Base-by-base conservation (phyloP, 2,113 vertebrate genomes). In the Sinocyclocheilus anophthalmus region DNA sequence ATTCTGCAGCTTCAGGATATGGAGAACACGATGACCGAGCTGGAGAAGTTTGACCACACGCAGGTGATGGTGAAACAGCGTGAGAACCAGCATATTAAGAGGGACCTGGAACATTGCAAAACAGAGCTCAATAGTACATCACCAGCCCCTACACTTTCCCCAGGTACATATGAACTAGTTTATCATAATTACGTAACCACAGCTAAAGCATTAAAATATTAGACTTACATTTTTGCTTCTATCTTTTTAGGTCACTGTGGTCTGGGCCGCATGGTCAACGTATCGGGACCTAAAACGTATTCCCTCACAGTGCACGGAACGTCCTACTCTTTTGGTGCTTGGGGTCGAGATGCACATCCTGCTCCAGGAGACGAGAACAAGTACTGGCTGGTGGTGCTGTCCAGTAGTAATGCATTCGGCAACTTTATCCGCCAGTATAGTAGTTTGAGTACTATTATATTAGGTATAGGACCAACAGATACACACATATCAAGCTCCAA, bases 271-370 rank as follows among this genome's bases (percentile, higher is more conserved):
- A 82, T 95, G 59, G 4, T 84, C 11, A 92, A 93, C 16, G 81
- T 95, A 30, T 87, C 90, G 0, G 90, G 90, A 24, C 91, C 94
- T 0, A 88, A 48, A 79, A 90, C 91, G 11, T 88, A 85, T 70
- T 90, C 94, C 53, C 79, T 86, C 11, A 94, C 93, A 70, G 91
- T 94, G 59, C 94, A 91, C 77, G 89, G 93, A 0, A 91, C 91
- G 4, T 92, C 93, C 1, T 91, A 91, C 55, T 26, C 75, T 53
- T 94, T 91, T 22, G 95, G 95, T 13, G 91, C 91, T 65, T 95
- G 95, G 95, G 95, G 95, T 69, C 92, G 78, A 14, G 95, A 95
- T 87, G 93, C 95, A 1, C 90, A 91, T 73, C 94, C 94, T 12
- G 91, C 86, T 26, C 59, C 53, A 0, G 94, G 93, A 67, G 94